phyloP scores from a whole-genome alignment of 2,797 vertebrate genomes.

The Dipus sagitta region DNA sequence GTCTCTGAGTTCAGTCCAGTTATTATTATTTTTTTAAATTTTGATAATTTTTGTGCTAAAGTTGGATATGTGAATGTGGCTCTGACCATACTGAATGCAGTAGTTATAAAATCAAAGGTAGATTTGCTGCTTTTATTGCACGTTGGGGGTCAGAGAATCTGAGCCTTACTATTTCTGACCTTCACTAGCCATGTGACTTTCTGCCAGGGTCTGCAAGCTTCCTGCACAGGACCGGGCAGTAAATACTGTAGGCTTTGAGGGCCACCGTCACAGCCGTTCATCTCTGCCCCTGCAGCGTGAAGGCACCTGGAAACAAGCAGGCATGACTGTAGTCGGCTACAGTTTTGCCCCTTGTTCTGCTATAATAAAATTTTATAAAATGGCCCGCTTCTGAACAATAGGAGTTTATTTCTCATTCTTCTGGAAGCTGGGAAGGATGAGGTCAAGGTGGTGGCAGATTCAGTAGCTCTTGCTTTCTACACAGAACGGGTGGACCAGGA shows the following conservation, averaged over 20 bases:
- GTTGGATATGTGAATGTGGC: neutral
- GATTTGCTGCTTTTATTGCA: neutral
- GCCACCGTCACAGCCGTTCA: neutral
- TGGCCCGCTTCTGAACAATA: neutral
- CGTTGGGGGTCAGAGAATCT: neutral
- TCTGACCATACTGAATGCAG: neutral
- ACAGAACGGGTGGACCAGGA: too few relatives aligned
- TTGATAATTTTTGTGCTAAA: neutral
- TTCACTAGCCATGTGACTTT: neutral
- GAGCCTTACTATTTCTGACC: neutral
- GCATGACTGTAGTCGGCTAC: neutral
- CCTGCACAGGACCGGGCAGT: neutral
- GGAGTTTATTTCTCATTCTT: neutral
- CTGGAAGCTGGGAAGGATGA: neutral
- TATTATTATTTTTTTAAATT: neutral
- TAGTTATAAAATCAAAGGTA: conserved; percentile 5
- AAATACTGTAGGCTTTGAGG: neutral
- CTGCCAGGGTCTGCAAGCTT: neutral
- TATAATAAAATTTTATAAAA: neutral
- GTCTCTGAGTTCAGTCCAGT: neutral
- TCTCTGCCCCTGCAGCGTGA: neutral
- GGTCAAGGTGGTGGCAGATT: neutral
- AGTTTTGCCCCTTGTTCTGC: neutral
- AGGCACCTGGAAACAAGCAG: neutral
- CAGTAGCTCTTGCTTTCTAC: too few relatives aligned